Evolutionary conservation across 2,113 vertebrate genomes (phyloP), one percentile per base, ranked within the genome.

Genomic region (Otus sunia): DNA sequence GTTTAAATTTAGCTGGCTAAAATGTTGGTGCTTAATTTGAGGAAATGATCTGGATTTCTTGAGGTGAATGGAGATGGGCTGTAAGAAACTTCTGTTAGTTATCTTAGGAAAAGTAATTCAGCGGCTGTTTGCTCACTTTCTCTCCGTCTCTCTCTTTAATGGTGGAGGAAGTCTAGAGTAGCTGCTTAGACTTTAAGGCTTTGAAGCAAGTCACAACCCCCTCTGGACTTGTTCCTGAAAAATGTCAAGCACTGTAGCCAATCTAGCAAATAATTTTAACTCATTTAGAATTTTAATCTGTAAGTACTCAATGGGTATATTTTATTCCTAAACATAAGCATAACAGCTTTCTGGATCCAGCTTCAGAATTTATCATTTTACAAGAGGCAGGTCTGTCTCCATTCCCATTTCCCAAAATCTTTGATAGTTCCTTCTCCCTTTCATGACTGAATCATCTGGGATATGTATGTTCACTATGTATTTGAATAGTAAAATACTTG

Each of bases 401-500:
- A 14, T 63, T 14, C 7, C 41, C 12, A 7, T 66, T 88, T 92
- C 30, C 19, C 34, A 80, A 71, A 75, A 19, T 68, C 47, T 88
- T 91, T 50, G 63, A 8, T 7, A 50, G 27, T n/a, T 94, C 11
- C 25, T 59, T 72, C 49, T 34, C 15, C 12, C 13, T 85, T 93
- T 68, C n/a, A 23, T 64, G n/a, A 15, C 15, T 63, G 63, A 77
- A 66, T 91, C 21, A 66, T 63, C 43, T 66, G 41, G 60, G 43
- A 62, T 85, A 22, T 25, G 29, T 85, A 56, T 25, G 23, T 9
- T 87, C 17, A 56, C 19, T n/a, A 3, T 29, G 2, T 50, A 52
- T 85, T 66, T 90, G 37, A 71, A 73, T 53, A 84, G 15, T 67
- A 55, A 94, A 94, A 90, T 73, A 12, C 73, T 79, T 55, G 13